Conservation (phyloP, 2,113 vertebrate species). For the Dipodomys spectabilis region DNA sequence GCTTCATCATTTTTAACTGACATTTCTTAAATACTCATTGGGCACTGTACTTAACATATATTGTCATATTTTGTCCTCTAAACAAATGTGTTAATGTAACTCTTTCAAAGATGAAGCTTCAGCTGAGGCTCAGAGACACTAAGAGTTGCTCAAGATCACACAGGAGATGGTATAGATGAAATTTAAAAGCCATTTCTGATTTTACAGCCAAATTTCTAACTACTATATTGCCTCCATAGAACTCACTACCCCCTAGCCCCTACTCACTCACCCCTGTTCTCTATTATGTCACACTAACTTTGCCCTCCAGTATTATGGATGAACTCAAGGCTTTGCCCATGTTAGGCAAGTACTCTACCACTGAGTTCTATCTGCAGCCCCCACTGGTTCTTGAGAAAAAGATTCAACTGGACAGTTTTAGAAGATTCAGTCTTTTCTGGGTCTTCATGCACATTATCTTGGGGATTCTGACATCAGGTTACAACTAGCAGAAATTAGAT, state of each 20-base stretch:
- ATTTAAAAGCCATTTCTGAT: slow-evolving; percentile 23
- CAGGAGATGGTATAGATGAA: neutral
- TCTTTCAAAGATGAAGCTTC: neutral
- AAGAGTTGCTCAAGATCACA: neutral
- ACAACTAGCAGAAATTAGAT: neutral
- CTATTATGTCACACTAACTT: neutral
- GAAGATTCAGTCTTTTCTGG: neutral
- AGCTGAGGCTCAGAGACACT: neutral
- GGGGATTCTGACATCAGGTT: neutral
- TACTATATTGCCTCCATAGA: neutral
- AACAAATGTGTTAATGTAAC: neutral
- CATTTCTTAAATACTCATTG: neutral
- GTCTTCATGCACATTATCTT: neutral
- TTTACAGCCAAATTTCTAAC: neutral
- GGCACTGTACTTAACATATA: neutral
- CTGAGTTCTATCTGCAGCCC: neutral
- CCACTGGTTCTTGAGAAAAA: slow-evolving; percentile 6
- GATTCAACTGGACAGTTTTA: neutral
- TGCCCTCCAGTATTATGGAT: no score
- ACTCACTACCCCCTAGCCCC: neutral
- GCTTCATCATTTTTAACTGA: neutral
- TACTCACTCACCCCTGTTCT: neutral
- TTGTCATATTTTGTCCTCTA: neutral
- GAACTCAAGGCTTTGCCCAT: neutral
- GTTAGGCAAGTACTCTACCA: neutral